Percentiles rank a stretch among this genome's conserved stretches.
These are phyloP conservation scores for Abrostola tripartita DNA, from an alignment of 2,888 invertebrate species.

Conservation along the genomic window DNA sequence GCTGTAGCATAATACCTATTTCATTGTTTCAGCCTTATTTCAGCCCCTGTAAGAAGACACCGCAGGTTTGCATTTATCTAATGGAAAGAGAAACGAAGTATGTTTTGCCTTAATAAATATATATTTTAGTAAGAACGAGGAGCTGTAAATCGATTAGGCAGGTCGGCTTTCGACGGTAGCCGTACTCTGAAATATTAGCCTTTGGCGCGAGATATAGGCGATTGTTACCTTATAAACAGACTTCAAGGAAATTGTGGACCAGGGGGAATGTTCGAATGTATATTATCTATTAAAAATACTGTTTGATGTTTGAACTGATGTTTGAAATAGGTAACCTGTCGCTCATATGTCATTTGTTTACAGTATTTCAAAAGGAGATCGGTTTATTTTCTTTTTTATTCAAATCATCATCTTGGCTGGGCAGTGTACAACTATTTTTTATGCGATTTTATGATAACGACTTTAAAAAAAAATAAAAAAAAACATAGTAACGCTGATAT, in stretches of 20 bases:
- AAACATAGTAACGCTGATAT: too few relatives aligned
- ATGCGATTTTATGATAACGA: too few relatives aligned
- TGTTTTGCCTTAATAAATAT: slow-evolving; percentile 74
- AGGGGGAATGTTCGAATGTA: neutral
- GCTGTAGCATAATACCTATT: neutral
- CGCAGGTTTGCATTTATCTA: slow-evolving; percentile 59
- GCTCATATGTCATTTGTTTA: too few relatives aligned
- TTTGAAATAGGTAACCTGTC: too few relatives aligned
- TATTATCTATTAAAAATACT: too few relatives aligned
- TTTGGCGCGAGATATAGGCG: slow-evolving; percentile 48
- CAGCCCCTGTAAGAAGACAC: slow-evolving; percentile 35
- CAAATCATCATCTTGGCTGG: too few relatives aligned
- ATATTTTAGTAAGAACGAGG: slow-evolving; percentile 68
- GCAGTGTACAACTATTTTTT: too few relatives aligned
- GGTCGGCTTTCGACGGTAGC: slow-evolving; percentile 75
- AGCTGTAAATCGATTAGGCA: slow-evolving; percentile 81
- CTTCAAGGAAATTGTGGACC: neutral
- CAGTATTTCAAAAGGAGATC: too few relatives aligned
- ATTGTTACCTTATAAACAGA: neutral
- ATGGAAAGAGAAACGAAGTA: slow-evolving; percentile 60
- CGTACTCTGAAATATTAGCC: slow-evolving; percentile 71
- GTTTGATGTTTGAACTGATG: too few relatives aligned
- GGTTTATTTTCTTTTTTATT: too few relatives aligned
- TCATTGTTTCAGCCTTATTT: slow-evolving; percentile 21
- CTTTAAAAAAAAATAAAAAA: too few relatives aligned